Percentiles rank a stretch among this genome's conserved stretches.
Evolutionary conservation across 2,113 vertebrate genomes (phyloP).

Genomic region (Typhlomys cinereus): DNA sequence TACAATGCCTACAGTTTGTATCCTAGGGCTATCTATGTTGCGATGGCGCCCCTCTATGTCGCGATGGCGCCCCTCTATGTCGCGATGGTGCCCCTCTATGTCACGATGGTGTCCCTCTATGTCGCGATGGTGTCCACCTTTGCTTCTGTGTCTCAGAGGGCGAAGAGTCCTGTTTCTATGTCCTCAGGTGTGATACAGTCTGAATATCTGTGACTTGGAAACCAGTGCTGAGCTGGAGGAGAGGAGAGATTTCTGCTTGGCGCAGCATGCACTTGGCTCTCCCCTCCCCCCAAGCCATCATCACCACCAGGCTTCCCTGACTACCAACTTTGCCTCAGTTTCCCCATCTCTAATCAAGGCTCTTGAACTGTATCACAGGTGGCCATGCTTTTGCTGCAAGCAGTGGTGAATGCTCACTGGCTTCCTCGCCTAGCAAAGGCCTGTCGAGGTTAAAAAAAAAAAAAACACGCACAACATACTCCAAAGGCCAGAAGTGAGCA

Average conservation of each 20-base stretch:
- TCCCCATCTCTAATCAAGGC: background rate
- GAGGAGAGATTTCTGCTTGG: background rate
- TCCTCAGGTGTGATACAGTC: background rate
- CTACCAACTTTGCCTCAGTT: background rate
- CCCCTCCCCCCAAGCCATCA: too few species aligned
- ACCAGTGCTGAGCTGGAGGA: background rate
- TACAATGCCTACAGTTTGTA: background rate
- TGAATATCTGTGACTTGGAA: background rate
- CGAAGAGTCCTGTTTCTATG: background rate
- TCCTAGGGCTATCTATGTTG: too few species aligned
- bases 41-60: too few species aligned
- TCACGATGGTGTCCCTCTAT: too few species aligned
- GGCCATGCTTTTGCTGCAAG: background rate
- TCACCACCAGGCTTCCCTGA: background rate
- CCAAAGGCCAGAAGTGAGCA: background rate
- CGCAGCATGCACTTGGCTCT: background rate
- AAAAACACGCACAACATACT: rapidly evolving
- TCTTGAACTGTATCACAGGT: background rate
- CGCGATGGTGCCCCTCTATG: too few species aligned
- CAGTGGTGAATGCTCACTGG: background rate
- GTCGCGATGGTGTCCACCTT: too few species aligned
- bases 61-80: too few species aligned
- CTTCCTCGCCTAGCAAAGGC: background rate
- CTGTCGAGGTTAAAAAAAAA: too few species aligned
- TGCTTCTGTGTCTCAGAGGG: too few species aligned